These are phyloP conservation scores for Lithosia quadra DNA, from an alignment of 2,888 invertebrate genomes.

Conservation along the genomic window DNA sequence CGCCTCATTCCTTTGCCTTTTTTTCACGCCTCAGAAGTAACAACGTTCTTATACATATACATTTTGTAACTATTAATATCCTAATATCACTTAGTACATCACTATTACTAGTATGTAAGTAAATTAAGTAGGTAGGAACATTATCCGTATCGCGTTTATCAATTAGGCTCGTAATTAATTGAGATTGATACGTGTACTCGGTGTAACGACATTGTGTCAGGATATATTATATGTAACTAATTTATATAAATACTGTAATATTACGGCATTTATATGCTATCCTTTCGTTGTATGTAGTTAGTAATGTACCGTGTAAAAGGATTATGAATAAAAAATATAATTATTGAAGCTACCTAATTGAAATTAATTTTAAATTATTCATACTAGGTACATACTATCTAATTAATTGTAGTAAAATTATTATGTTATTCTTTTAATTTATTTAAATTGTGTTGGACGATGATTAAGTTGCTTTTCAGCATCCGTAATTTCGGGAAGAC, in stretches of 20 bases:
- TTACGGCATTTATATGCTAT: neutral
- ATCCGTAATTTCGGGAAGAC: too few species aligned
- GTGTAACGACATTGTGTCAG: neutral
- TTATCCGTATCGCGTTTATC: conserved; percentile 10
- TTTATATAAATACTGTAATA: neutral
- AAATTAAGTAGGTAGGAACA: neutral
- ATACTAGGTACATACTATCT: too few species aligned
- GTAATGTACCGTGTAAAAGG: neutral
- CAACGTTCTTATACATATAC: too few species aligned
- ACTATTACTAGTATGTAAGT: neutral
- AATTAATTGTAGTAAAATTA: too few species aligned
- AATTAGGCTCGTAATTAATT: conserved; percentile 15
- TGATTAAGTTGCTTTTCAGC: too few species aligned
- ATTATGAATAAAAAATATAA: too few species aligned
- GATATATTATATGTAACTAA: neutral
- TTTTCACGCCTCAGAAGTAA: too few species aligned
- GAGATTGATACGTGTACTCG: neutral
- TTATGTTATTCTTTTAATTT: too few species aligned
- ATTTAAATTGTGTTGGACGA: too few species aligned
- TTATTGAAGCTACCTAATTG: too few species aligned
- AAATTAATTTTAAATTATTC: too few species aligned
- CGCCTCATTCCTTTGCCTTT: too few species aligned
- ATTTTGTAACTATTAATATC: neutral
- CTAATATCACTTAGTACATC: neutral
- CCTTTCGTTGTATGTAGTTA: neutral